Percentiles rank a stretch among this genome's conserved stretches.
Evolutionary conservation across 2,888 invertebrate species (phyloP).

Genomic region (Xanthia icteritia): DNA sequence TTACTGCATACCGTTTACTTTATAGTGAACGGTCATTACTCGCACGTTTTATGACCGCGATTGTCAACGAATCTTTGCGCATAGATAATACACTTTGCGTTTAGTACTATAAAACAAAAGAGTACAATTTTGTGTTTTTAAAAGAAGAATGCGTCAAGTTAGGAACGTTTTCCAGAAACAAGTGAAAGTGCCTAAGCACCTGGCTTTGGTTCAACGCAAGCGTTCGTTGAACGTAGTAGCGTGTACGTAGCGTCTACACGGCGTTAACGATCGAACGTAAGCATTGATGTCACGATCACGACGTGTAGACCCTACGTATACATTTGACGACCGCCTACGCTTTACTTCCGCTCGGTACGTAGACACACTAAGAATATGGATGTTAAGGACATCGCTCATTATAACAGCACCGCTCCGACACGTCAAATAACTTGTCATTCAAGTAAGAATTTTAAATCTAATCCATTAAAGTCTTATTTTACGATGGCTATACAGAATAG

Average conservation of each 20-base stretch:
- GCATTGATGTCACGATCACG: not conserved
- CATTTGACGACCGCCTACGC: not conserved
- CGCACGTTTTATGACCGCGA: not conserved
- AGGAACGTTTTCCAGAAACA: constrained; percentile 4
- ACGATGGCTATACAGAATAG: no score
- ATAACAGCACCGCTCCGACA: no score
- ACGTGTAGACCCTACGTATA: not conserved
- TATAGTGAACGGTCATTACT: no score
- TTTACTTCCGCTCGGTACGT: not conserved
- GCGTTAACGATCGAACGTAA: not conserved
- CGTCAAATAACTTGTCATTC: no score
- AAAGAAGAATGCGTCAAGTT: not conserved
- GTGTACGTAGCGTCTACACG: not conserved
- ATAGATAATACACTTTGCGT: not conserved
- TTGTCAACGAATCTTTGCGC: not conserved
- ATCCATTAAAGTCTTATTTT: no score
- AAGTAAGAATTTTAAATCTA: no score
- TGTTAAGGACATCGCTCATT: not conserved
- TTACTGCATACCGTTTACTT: not conserved
- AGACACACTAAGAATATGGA: constrained; percentile 27
- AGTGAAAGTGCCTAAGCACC: not conserved
- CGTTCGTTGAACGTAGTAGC: not conserved
- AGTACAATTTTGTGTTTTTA: not conserved
- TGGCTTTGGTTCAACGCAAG: not conserved
- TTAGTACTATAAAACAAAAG: not conserved